phyloP scores from a whole-genome alignment of 2,888 invertebrate genomes.

The Therioaphis trifolii region DNA sequence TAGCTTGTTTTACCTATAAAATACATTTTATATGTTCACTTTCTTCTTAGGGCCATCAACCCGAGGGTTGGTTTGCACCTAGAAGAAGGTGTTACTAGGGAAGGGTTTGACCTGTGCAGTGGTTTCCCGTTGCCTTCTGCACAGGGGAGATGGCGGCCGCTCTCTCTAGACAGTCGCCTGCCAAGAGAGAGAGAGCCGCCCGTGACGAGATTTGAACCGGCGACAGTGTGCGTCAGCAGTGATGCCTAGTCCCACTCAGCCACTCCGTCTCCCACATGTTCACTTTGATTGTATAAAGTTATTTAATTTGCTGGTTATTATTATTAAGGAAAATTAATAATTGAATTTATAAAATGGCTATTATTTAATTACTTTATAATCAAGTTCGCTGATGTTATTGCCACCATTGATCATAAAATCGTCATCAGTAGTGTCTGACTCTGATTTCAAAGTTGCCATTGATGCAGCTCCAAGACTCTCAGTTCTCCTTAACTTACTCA shows the following conservation, averaged over 20 bases:
- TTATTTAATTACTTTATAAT: constrained; percentile 35
- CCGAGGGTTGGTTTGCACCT: too few species aligned
- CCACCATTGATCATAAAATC: constrained; percentile 37
- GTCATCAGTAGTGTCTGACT: constrained; percentile 57
- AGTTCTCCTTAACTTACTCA: constrained; percentile 52
- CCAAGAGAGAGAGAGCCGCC: too few species aligned
- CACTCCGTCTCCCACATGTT: too few species aligned
- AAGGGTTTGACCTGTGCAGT: too few species aligned
- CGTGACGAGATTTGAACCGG: too few species aligned
- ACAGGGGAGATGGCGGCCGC: too few species aligned
- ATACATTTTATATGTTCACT: not conserved
- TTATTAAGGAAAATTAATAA: not conserved
- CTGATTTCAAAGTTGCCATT: constrained; percentile 48
- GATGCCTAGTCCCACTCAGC: too few species aligned
- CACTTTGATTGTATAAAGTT: not conserved
- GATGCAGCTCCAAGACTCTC: constrained; percentile 54
- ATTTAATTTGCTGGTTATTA: not conserved
- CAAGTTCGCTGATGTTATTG: constrained; percentile 41
- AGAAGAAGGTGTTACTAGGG: too few species aligned
- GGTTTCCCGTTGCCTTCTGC: too few species aligned
- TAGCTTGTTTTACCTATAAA: constrained; percentile 76
- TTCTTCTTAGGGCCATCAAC: too few species aligned
- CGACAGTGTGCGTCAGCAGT: too few species aligned
- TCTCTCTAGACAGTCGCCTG: too few species aligned
- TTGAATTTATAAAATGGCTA: not conserved